These are phyloP conservation scores for Isoperla grammatica DNA, from an alignment of 2,888 invertebrate species.

Conservation along the genomic window DNA sequence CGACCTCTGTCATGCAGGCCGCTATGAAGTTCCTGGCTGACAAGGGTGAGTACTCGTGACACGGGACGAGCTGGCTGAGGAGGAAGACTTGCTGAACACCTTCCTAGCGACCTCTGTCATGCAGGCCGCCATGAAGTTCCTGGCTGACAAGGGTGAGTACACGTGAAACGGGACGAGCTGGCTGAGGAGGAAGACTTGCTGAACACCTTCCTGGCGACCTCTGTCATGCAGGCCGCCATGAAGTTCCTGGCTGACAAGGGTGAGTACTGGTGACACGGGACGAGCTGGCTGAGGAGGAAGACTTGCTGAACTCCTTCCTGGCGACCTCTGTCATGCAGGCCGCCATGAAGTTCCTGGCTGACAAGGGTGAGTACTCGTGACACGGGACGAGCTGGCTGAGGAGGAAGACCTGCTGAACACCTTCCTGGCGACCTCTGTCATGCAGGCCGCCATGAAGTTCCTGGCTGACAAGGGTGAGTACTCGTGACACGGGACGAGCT, in stretches of 20 bases:
- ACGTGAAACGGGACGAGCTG: conserved; percentile 56
- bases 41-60: conserved; percentile 57
- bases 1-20: conserved; percentile 68
- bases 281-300: conserved; percentile 61
- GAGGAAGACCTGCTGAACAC: conserved; percentile 74
- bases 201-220: conserved; percentile 67
- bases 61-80: conserved; percentile 54
- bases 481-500: too few relatives aligned
- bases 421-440: conserved; percentile 68
- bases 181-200: conserved; percentile 73
- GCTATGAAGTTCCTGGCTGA: conserved; percentile 59
- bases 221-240: conserved; percentile 67
- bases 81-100: conserved; percentile 71
- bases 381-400: conserved; percentile 54
- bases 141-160: conserved; percentile 51
- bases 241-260: conserved; percentile 58
- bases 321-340: conserved; percentile 68
- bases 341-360: conserved; percentile 59
- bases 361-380: conserved; percentile 55
- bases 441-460: conserved; percentile 65
- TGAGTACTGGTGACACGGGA: conserved; percentile 53
- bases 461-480: conserved; percentile 51
- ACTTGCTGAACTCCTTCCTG: conserved; percentile 71
- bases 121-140: conserved; percentile 61
- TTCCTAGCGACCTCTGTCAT: conserved; percentile 73